Conservation (phyloP, 2,888 invertebrate species). For the Brachynemurus nebulosus region DNA sequence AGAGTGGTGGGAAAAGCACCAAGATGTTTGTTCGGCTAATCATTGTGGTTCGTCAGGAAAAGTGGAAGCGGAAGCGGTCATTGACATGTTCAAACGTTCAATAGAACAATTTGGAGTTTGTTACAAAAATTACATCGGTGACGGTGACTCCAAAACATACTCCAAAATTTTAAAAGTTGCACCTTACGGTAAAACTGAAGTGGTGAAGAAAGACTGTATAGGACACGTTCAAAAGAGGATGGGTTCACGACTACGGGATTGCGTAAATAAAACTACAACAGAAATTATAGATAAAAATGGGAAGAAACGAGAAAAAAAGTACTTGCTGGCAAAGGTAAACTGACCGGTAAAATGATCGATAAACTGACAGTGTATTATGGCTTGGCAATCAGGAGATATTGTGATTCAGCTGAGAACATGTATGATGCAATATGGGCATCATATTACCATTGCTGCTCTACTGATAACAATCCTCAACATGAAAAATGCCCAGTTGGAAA, state of each 20-base stretch:
- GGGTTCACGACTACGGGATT: slow-evolving; percentile 16
- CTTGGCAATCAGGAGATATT: slow-evolving; percentile 18
- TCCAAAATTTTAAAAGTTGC: slow-evolving; percentile 15
- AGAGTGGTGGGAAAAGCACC: slow-evolving; percentile 7
- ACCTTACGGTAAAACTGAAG: slow-evolving; percentile 15
- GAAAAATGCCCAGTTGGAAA: slow-evolving; percentile 12
- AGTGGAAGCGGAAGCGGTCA: slow-evolving; percentile 9
- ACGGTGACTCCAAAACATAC: slow-evolving; percentile 15
- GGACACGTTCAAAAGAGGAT: slow-evolving; percentile 18
- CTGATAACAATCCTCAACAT: slow-evolving; percentile 12
- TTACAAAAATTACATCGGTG: slow-evolving; percentile 16
- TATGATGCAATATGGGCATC: slow-evolving; percentile 14
- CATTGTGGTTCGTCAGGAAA: slow-evolving; percentile 9
- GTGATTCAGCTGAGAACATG: slow-evolving; percentile 18
- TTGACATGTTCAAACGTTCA: slow-evolving; percentile 11
- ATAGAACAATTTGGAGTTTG: slow-evolving; percentile 6
- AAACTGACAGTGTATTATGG: slow-evolving; percentile 21
- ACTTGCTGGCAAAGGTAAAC: slow-evolving; percentile 19
- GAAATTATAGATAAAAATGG: not conserved
- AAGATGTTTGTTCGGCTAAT: slow-evolving; percentile 10
- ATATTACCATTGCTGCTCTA: slow-evolving; percentile 10
- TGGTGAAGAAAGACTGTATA: slow-evolving; percentile 17
- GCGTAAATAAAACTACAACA: not conserved
- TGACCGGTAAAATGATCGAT: slow-evolving; percentile 18
- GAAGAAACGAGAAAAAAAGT: slow-evolving; percentile 7